Conservation (phyloP, 2,113 vertebrate species). For the Ophthalmolycus amberensis region DNA sequence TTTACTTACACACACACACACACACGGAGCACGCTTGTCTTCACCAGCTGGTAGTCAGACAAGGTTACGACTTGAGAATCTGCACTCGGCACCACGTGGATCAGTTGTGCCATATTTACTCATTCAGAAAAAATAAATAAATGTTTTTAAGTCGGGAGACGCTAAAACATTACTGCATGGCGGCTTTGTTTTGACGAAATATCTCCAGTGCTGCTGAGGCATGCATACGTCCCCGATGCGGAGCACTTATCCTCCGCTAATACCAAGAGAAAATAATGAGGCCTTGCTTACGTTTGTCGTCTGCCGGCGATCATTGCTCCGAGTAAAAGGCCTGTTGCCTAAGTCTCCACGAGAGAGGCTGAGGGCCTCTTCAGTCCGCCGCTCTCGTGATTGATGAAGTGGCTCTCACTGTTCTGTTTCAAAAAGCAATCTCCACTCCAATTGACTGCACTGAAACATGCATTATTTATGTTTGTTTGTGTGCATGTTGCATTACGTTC, state of each 20-base stretch:
- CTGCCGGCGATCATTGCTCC: slow-evolving; percentile 27
- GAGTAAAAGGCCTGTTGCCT: slow-evolving; percentile 41
- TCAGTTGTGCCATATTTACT: not conserved
- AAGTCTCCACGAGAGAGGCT: slow-evolving; percentile 30
- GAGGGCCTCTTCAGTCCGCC: slow-evolving; percentile 35
- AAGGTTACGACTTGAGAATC: slow-evolving; percentile 30
- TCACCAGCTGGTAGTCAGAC: slow-evolving; percentile 14
- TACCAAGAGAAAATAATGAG: slow-evolving; percentile 44
- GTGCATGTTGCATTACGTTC: not conserved
- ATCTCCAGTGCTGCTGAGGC: not conserved
- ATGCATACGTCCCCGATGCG: not conserved
- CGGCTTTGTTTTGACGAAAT: not conserved
- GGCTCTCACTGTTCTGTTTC: slow-evolving; percentile 27
- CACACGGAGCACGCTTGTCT: slow-evolving; percentile 1
- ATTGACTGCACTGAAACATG: slow-evolving; percentile 20
- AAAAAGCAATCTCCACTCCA: slow-evolving; percentile 36
- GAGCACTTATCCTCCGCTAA: slow-evolving; percentile 23
- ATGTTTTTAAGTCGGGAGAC: not conserved
- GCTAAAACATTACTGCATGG: not conserved
- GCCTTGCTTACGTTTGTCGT: slow-evolving; percentile 34
- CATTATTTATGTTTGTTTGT: slow-evolving; percentile 19
- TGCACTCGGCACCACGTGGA: not conserved
- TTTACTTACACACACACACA: slow-evolving; percentile 35
- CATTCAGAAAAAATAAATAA: not conserved
- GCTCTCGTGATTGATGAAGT: slow-evolving; percentile 55